Conservation (phyloP, 2,113 vertebrate genomes). For the Dipodomys stephensi region DNA sequence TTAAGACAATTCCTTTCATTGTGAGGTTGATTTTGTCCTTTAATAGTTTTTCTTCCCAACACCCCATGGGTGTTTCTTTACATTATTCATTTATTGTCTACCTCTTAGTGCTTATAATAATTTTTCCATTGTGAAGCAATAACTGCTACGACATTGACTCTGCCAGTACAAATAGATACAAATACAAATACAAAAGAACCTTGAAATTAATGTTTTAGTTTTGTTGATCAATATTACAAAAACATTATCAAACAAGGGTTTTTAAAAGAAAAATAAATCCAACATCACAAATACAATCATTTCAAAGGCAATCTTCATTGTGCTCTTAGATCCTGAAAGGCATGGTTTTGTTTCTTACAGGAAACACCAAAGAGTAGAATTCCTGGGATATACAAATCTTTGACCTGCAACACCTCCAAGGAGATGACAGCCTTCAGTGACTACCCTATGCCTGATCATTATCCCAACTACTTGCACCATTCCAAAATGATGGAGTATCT, state of each 20-base stretch:
- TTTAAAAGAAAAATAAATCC: not conserved
- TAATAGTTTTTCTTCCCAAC: not conserved
- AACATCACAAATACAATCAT: not conserved
- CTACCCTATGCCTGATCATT: slow-evolving; percentile 90
- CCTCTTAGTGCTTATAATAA: not conserved
- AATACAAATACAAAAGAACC: no score
- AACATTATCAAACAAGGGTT: not conserved
- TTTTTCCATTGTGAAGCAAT: not conserved
- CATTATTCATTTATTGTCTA: not conserved
- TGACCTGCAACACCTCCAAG: slow-evolving; percentile 92
- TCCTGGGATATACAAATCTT: slow-evolving; percentile 89
- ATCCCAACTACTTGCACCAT: slow-evolving; percentile 89
- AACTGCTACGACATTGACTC: not conserved
- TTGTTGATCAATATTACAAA: not conserved
- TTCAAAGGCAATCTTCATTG: not conserved
- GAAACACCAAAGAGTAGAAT: slow-evolving; percentile 82
- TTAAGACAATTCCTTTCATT: not conserved
- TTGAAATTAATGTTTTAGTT: not conserved
- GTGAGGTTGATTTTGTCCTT: not conserved
- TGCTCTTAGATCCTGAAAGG: not conserved
- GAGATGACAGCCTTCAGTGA: slow-evolving; percentile 95
- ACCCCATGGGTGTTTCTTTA: not conserved
- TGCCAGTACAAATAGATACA: not conserved
- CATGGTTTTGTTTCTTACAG: not conserved
- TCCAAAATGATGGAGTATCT: slow-evolving; percentile 87